Conservation (phyloP, 2,797 vertebrate genomes). For the Sitta carolinensis region DNA sequence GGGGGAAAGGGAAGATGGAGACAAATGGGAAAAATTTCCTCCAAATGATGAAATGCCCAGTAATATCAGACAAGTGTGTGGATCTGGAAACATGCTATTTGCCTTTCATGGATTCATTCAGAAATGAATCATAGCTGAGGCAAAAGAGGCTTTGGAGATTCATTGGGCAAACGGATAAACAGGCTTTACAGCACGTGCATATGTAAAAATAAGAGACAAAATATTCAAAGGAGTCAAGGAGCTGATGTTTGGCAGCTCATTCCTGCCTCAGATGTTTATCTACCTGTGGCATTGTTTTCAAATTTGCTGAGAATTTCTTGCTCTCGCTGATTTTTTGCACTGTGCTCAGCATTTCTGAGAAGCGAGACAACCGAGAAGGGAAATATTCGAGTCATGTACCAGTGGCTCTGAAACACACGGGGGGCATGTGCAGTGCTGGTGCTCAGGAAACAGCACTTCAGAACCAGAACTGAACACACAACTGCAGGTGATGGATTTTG, state of each 20-base stretch:
- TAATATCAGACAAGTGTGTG: not conserved
- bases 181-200: not conserved
- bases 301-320: not conserved
- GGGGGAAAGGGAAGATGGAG: not conserved
- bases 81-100: constrained; percentile 11
- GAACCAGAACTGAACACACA: not conserved
- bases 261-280: not conserved
- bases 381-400: not conserved
- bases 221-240: not conserved
- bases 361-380: not conserved
- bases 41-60: constrained; percentile 9
- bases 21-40: not conserved
- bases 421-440: not conserved
- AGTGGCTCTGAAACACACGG: not conserved
- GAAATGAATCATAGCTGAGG: constrained; percentile 28
- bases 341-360: not conserved
- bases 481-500: not conserved
- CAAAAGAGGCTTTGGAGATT: constrained; percentile 2
- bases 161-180: constrained; percentile 20
- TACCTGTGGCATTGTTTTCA: constrained; percentile 17
- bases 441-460: not conserved
- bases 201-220: not conserved
- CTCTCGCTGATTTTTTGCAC: not conserved
- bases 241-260: not conserved
- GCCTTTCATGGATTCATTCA: constrained; percentile 35